These are phyloP conservation scores for Fragum fragum DNA, from an alignment of 2,888 invertebrate genomes.

Conservation along the genomic window DNA sequence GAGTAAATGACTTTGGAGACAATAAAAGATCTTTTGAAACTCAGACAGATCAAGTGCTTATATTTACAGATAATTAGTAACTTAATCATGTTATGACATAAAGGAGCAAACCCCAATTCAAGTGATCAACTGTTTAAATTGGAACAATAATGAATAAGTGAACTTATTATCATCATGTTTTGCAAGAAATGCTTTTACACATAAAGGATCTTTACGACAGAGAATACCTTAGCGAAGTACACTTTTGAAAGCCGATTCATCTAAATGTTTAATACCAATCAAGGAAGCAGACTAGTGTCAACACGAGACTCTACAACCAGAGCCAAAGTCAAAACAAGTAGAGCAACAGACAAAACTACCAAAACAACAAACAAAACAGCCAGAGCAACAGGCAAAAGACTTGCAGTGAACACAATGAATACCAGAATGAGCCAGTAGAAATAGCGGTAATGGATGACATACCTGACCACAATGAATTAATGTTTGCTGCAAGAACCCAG, in stretches of 20 bases:
- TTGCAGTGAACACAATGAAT: no score
- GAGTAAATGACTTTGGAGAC: not conserved
- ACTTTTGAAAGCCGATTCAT: not conserved
- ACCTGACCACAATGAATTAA: no score
- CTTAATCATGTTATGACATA: not conserved
- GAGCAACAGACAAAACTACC: no score
- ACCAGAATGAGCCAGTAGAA: no score
- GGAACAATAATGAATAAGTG: not conserved
- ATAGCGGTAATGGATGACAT: no score
- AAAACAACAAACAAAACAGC: no score
- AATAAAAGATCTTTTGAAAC: not conserved
- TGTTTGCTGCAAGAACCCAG: no score
- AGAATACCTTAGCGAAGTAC: not conserved
- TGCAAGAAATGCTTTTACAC: not conserved
- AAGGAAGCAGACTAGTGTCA: not conserved
- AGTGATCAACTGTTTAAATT: not conserved
- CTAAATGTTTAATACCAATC: not conserved
- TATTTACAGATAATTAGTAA: not conserved
- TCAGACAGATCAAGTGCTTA: slow-evolving; percentile 9
- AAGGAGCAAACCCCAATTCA: not conserved
- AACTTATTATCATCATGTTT: not conserved
- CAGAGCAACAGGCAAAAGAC: no score
- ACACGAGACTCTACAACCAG: not conserved
- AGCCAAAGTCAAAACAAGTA: not conserved
- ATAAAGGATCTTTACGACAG: not conserved